phyloP scores from a whole-genome alignment of 2,888 invertebrate species.

The Calephelis perditalis region DNA sequence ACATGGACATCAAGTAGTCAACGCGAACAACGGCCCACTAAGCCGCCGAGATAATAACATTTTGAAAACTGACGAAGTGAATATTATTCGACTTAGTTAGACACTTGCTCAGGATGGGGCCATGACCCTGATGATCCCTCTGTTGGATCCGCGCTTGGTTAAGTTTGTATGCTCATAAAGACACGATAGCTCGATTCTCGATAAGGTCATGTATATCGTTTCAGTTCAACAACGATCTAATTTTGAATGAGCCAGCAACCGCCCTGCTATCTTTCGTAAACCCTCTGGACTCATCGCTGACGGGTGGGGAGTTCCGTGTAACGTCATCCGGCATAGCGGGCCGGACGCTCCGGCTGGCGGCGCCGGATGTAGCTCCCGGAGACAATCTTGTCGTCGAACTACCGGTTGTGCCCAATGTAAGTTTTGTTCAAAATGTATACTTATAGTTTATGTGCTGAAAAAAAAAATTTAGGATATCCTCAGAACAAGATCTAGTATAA shows the following conservation, averaged over 20 bases:
- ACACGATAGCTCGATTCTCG: no score
- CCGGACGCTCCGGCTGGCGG: conserved; percentile 73
- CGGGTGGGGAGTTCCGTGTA: conserved; percentile 83
- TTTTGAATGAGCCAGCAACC: conserved; percentile 72
- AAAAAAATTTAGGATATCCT: no score
- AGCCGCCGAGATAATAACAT: no score
- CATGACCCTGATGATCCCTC: no score
- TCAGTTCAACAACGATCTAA: conserved; percentile 80
- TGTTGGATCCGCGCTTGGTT: no score
- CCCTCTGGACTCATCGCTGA: conserved; percentile 81
- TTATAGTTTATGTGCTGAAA: neutral
- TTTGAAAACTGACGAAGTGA: no score
- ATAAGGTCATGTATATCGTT: conserved; percentile 23
- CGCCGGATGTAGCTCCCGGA: conserved; percentile 75
- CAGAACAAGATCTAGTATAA: no score
- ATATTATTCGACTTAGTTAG: no score
- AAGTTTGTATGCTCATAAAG: no score
- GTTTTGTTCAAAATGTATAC: conserved; percentile 28
- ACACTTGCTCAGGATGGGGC: no score
- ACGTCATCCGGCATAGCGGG: conserved; percentile 83
- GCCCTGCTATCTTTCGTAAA: conserved; percentile 82
- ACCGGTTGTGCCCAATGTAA: conserved; percentile 77
- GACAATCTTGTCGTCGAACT: conserved; percentile 73
- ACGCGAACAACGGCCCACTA: no score
- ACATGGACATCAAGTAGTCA: no score